Conservation (phyloP, 2,113 vertebrate species). For the Ctenomys sociabilis region DNA sequence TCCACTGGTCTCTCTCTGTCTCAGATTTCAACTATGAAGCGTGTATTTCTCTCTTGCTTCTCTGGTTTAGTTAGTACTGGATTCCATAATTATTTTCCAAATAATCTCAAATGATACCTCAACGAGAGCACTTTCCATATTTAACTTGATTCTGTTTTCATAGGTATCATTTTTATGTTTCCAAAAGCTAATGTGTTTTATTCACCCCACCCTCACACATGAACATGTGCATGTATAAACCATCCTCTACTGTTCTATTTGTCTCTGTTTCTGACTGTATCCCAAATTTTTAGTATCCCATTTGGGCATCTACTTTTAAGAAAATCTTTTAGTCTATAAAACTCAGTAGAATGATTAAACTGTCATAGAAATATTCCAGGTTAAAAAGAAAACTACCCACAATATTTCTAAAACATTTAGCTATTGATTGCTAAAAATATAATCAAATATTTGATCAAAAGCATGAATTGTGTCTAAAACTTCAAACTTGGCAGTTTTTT, state of each 20-base stretch:
- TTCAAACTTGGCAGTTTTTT: neutral
- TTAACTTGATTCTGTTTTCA: conserved; percentile 73
- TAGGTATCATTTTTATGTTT: conserved; percentile 65
- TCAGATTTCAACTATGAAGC: conserved; percentile 78
- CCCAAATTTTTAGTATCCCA: neutral
- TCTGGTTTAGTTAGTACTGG: conserved; percentile 69
- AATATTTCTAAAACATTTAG: neutral
- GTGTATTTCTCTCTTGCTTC: conserved; percentile 73
- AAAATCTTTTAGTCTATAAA: neutral
- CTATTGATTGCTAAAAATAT: conserved; percentile 2
- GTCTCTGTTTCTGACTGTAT: neutral
- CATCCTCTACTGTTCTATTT: neutral
- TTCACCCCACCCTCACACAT: rapidly evolving
- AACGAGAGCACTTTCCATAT: conserved; percentile 64
- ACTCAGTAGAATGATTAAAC: neutral
- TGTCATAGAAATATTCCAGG: neutral
- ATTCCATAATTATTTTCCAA: conserved; percentile 65
- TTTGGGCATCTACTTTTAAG: neutral
- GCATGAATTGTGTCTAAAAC: conserved; percentile 23
- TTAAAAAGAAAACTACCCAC: neutral
- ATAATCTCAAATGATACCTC: conserved; percentile 60
- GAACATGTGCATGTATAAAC: neutral
- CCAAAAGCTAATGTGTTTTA: conserved; percentile 75
- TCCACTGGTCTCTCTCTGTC: conserved; percentile 75
- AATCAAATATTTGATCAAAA: neutral